These are phyloP conservation scores for Parthenolecanium corni DNA, from an alignment of 2,888 invertebrate genomes.

Conservation along the genomic window DNA sequence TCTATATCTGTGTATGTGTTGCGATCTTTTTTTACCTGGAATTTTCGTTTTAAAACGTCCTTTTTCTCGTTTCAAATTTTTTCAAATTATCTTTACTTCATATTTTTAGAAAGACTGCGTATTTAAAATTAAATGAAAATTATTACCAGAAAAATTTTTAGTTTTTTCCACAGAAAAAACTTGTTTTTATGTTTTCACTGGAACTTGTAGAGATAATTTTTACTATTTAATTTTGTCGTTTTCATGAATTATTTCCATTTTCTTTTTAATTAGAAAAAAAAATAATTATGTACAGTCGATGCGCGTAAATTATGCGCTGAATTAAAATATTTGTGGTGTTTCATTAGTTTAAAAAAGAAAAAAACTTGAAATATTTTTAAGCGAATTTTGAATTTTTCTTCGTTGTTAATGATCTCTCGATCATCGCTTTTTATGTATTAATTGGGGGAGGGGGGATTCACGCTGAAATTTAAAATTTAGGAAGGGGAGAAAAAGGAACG, in stretches of 20 bases:
- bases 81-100: background rate
- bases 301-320: too few relatives aligned
- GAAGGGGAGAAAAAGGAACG: background rate
- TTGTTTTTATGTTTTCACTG: too few relatives aligned
- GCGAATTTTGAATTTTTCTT: background rate
- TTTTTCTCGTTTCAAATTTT: conserved; percentile 9
- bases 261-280: too few relatives aligned
- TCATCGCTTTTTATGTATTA: conserved; percentile 18
- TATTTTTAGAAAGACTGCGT: conserved; percentile 13
- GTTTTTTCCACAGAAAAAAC: too few relatives aligned
- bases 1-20: background rate
- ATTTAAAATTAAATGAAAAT: conserved; percentile 4
- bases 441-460: background rate
- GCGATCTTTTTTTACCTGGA: background rate
- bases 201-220: too few relatives aligned
- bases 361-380: background rate
- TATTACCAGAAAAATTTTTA: too few relatives aligned
- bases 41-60: background rate
- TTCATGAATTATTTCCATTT: too few relatives aligned
- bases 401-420: conserved; percentile 11
- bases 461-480: too few relatives aligned
- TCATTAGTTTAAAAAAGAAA: background rate
- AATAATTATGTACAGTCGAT: too few relatives aligned
- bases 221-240: too few relatives aligned
- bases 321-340: too few relatives aligned